Evolutionary conservation across 2,113 vertebrate species (phyloP), one percentile per base, ranked within the genome.

Genomic region (Corydoras maculifer): DNA sequence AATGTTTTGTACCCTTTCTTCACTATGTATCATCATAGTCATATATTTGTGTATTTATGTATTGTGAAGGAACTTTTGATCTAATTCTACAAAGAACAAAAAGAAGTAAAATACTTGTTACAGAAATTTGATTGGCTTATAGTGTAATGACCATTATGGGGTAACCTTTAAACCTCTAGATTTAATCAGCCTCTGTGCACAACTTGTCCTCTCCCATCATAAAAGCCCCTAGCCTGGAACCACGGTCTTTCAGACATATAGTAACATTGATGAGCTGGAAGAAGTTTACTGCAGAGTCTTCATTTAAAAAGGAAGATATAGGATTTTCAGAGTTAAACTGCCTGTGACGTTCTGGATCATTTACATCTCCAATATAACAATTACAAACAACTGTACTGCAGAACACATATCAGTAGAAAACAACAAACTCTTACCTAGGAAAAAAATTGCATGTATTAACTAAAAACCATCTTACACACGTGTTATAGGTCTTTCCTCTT

Each of bases 261-360:
- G 35, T 43, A 43, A 43, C 35, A 43, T 43, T 43, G 7, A 43
- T 43, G 35, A 43, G 35, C 35, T 43, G 35, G 4, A 13, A 62
- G 60, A 30, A 13, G 11, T 62, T 62, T 13, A n/a, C 59, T 54
- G 66, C 50, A 18, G 13, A 43, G 3, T n/a, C 13, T 49, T 49
- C 7, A 55, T 62, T 70, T 29, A 10, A 62, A 62, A 62, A 15
- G 15, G 32, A 54, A 4, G 14, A 35, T 9, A 62, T 53, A 14
- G 58, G 30, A 32, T 12, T 70, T 50, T 30, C 30, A 25, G n/a
- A 11, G 59, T 30, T 49, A 48, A 68, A 58, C 32, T 48, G 54
- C 57, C 54, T 58, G n/a, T 58, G 65, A 58, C 57, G 54, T 68
- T 58, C 31, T 68, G 65, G 54, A 68, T 25, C 65, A 58, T 68